Percentiles rank a stretch among this genome's conserved stretches.
Conservation (phyloP, 2,797 vertebrate genomes). For the Leptodactylus fallax region DNA sequence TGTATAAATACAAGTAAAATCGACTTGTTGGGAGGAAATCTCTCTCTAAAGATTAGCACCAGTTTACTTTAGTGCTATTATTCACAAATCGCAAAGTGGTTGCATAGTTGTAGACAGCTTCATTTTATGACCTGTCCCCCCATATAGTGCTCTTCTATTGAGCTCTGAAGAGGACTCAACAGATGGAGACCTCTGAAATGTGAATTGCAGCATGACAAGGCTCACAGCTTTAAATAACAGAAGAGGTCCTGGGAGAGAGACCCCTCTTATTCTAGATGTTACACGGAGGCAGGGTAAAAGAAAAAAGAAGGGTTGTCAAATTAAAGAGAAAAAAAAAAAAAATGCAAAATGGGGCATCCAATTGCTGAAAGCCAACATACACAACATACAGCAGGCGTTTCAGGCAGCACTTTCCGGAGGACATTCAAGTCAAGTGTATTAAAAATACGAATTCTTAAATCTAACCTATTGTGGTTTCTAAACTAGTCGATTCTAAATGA, state of each 20-base stretch:
- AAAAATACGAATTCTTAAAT: neutral
- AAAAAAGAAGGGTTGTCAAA: constrained; percentile 14
- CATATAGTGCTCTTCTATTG: neutral
- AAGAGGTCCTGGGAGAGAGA: constrained; percentile 32
- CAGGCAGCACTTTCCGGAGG: neutral
- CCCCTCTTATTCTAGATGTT: constrained; percentile 25
- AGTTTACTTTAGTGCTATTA: neutral
- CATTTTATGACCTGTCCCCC: constrained; percentile 24
- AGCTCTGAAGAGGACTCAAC: constrained; percentile 7
- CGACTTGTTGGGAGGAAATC: neutral
- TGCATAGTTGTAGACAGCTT: neutral
- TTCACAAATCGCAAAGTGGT: neutral
- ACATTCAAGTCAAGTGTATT: neutral
- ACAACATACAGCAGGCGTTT: neutral
- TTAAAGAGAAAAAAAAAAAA: neutral
- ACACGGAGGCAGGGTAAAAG: neutral
- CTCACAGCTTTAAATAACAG: constrained; percentile 22
- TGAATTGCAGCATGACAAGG: constrained; percentile 34
- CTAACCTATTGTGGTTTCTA: neutral
- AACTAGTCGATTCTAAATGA: neutral
- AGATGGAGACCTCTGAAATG: constrained; percentile 31
- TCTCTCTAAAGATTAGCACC: neutral
- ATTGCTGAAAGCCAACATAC: neutral
- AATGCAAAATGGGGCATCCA: constrained; percentile 19
- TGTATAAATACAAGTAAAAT: neutral